These are phyloP conservation scores for Trogon surrucura DNA, from an alignment of 2,113 vertebrate genomes.

Conservation along the genomic window DNA sequence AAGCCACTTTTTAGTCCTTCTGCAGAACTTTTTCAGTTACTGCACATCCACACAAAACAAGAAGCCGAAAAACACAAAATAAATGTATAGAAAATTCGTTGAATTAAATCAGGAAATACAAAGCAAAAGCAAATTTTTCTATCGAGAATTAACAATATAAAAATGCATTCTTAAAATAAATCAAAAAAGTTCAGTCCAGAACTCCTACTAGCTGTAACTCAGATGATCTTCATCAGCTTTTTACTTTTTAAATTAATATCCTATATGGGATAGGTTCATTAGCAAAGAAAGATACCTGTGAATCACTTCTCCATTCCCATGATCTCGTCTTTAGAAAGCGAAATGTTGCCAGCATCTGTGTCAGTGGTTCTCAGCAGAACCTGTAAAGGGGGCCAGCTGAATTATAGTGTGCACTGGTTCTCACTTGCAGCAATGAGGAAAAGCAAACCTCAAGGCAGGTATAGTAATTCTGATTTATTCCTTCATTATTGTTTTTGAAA, in stretches of 20 bases:
- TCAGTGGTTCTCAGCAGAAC: neutral
- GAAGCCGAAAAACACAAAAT: neutral
- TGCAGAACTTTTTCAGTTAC: neutral
- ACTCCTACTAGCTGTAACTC: neutral
- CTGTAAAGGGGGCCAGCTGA: neutral
- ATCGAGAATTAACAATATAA: neutral
- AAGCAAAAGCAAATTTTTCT: neutral
- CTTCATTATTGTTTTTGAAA: neutral
- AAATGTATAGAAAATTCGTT: neutral
- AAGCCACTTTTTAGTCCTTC: neutral
- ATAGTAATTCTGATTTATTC: neutral
- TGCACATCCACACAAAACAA: conserved; percentile 9
- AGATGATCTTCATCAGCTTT: neutral
- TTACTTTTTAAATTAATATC: neutral
- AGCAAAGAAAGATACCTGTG: neutral
- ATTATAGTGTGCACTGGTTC: neutral
- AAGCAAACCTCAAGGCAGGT: neutral
- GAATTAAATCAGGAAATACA: neutral
- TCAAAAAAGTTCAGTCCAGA: neutral
- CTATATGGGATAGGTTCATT: neutral
- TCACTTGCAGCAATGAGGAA: neutral
- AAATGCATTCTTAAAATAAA: neutral
- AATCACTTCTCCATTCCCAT: neutral
- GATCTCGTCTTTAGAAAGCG: neutral
- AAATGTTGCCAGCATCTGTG: neutral